These are phyloP conservation scores for Meriones psammophilus DNA, from an alignment of 2,797 vertebrate genomes.

Conservation along the genomic window DNA sequence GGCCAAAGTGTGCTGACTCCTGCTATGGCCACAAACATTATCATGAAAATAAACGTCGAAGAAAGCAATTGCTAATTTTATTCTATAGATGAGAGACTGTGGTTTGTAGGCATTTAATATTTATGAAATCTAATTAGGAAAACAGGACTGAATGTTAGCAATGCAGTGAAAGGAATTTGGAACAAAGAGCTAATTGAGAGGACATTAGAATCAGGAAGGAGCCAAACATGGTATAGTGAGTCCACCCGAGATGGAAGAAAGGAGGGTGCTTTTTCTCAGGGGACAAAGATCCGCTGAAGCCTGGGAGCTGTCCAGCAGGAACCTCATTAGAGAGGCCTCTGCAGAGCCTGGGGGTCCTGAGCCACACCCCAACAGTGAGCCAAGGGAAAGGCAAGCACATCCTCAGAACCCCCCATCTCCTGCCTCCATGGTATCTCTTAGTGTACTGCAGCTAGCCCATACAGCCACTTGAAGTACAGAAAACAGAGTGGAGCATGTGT, in stretches of 20 bases:
- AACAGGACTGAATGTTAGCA: background rate
- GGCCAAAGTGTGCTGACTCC: background rate
- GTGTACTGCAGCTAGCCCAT: background rate
- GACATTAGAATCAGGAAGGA: background rate
- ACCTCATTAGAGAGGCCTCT: background rate
- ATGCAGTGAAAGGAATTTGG: background rate
- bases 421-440: background rate
- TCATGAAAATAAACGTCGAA: background rate
- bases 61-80: conserved; percentile 5
- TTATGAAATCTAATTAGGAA: conserved; percentile 24
- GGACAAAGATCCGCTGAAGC: background rate
- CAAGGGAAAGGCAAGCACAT: background rate
- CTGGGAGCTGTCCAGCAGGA: background rate
- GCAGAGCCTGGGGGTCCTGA: background rate
- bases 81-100: conserved; percentile 16
- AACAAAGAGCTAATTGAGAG: background rate
- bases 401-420: background rate
- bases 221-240: background rate
- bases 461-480: background rate
- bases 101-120: conserved; percentile 5
- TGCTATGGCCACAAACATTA: background rate
- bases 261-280: background rate
- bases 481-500: background rate
- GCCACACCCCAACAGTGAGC: background rate
- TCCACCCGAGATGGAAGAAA: background rate